Base-by-base conservation (phyloP, 1,140 invertebrate genomes). In the Temnothorax nylanderi region DNA sequence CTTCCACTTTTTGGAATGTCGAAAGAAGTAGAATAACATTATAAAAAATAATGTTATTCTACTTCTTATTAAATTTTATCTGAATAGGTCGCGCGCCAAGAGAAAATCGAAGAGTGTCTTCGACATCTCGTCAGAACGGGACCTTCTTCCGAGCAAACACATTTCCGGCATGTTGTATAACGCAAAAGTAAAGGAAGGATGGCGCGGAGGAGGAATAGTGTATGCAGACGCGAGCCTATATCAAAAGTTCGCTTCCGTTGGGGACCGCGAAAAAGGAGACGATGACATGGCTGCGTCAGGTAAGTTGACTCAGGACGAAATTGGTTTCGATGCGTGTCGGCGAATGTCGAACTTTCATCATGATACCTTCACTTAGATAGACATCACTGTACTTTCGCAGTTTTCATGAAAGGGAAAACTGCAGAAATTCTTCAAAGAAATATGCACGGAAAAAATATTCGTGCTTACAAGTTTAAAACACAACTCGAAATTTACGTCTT, bases 261-360 rank as follows among this genome's bases (percentile, higher is more conserved):
- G 82, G 69, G 72, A 62, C 72, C 51, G 37, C 80, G 54, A 47
- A 65, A 81, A 86, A 81, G 76, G 62, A 85, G 81, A 85, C 60
- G 86, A 62, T 74, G 69, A 67, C 77, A 85, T 51, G 51, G 49
- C 85, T 71, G 71, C 72, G 54, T 82, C 64, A 65, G 21, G 62
- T 76, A 60, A 85, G 69, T 75, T 67, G 86, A 85, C 86, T 86
- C 62, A 60, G 32, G 87, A 62, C 85, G 77, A 90, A 90, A 90
- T 90, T 90, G 88, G 76, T 89, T 89, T 89, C 87, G 87, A 80
- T 72, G 84, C 49, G 16, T 76, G 49, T 71, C 81, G 71, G 56
- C 34, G 62, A 76, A 87, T 87, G 65, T 87, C 78, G 47, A 78
- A 80, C 75, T 85, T 76, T 76, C 74, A 77, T 85, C 75, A 41